Evolutionary conservation across 2,797 vertebrate genomes (phyloP), one percentile per base, ranked within the genome.

Genomic region (Syndactyla subalaris): DNA sequence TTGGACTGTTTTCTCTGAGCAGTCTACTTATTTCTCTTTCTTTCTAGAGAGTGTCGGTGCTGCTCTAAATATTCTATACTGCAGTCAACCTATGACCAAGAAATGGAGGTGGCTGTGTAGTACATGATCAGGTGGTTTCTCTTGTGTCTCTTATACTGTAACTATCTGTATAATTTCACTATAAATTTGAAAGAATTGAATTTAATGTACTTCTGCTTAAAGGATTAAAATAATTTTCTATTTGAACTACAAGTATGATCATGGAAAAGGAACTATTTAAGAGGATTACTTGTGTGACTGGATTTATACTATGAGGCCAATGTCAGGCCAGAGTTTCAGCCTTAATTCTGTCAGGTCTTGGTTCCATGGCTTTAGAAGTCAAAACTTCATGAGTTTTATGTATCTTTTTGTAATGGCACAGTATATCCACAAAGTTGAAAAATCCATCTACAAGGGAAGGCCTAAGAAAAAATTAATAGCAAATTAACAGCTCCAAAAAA

Each of bases 201-300:
- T 82, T 66, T 72, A 79, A 63, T 85, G 10, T 81, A 62, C 6
- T 82, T 66, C 52, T 82, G 15, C 75, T 83, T 89, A 83, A 71
- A 83, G 72, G 29, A 87, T 96, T 87, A 52, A 77, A 70, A 66
- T 58, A 48, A 57, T 91, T 94, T 93, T 79, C 29, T 45, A 61
- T 73, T 38, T 91, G 29, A 74, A 83, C 61, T 75, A 63, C 46
- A 82, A 51, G 6, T 82, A 63, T 66, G 72, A 63, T 45, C 20
- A 66, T 10, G 18, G 54, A 57, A 75, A 91, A 45, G 24, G 39
- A 82, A 59, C 12, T 76, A 39, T 78, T 95, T 89, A 89, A 91
- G 63, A 94, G 61, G 92, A 94, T 95, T 91, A 83, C 19, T 79
- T 82, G 32, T 59, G 34, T 30, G 27, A 48, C 14, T n/a, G 49